These are phyloP conservation scores for Nycticryphes semicollaris DNA, from an alignment of 2,113 vertebrate genomes.

Conservation along the genomic window DNA sequence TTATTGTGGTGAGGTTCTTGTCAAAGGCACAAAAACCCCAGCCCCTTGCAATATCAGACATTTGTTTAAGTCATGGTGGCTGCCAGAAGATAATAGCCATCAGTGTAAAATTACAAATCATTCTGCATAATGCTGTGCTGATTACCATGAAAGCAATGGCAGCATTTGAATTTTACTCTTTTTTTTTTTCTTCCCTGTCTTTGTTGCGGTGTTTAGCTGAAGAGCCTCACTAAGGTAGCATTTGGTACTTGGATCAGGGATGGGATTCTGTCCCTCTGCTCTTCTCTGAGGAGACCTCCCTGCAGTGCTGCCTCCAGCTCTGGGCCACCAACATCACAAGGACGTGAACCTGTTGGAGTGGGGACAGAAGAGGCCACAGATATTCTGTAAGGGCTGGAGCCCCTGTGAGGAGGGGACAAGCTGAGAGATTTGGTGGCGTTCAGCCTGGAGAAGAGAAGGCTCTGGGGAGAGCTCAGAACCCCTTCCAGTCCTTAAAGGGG, in stretches of 20 bases:
- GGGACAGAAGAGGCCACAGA: not conserved
- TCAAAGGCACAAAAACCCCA: not conserved
- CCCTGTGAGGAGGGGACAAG: not conserved
- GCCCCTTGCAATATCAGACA: slow-evolving; percentile 5
- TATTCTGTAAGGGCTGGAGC: not conserved
- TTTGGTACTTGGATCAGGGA: not conserved
- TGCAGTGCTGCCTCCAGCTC: not conserved
- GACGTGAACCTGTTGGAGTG: not conserved
- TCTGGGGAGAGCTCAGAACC: not conserved
- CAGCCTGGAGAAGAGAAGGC: not conserved
- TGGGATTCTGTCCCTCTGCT: not conserved
- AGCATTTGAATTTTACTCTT: slow-evolving; percentile 30
- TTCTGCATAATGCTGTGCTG: slow-evolving; percentile 49
- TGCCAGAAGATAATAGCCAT: slow-evolving; percentile 66
- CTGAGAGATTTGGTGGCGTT: not conserved
- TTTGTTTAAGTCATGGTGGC: slow-evolving; percentile 53
- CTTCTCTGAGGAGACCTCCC: not conserved
- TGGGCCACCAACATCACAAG: not conserved
- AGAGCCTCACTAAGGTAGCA: not conserved
- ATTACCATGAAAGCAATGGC: slow-evolving; percentile 42
- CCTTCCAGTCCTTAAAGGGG: not conserved
- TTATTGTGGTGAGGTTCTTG: not conserved
- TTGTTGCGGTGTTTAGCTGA: not conserved
- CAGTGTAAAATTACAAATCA: slow-evolving; percentile 60
- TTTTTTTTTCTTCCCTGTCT: not conserved